These are phyloP conservation scores for Poecilia wingei DNA, from an alignment of 2,797 vertebrate species.

Conservation along the genomic window DNA sequence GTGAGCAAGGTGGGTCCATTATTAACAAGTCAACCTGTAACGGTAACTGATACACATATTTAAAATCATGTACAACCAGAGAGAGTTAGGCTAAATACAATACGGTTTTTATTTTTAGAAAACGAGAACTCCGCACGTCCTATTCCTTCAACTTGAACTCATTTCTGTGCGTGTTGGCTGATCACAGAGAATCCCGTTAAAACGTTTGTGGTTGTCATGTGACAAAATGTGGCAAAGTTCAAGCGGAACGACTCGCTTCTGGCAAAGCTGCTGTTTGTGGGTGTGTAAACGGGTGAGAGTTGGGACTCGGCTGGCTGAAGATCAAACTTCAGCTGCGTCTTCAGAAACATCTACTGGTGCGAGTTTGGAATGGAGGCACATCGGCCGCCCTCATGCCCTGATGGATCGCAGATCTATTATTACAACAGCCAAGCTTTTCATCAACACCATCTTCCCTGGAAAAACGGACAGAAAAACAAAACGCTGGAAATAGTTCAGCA, in stretches of 20 bases:
- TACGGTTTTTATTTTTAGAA: background rate
- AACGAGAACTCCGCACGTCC: background rate
- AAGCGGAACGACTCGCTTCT: background rate
- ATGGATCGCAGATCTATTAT: conserved; percentile 53
- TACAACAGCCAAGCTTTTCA: conserved; percentile 42
- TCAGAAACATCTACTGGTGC: conserved; percentile 56
- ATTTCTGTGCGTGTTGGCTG: background rate
- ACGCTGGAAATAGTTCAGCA: conserved; percentile 51
- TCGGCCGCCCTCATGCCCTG: conserved; percentile 24
- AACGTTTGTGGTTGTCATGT: background rate
- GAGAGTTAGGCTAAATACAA: background rate
- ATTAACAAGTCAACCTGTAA: background rate
- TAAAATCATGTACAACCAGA: background rate
- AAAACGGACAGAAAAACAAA: conserved; percentile 28
- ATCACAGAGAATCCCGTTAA: background rate
- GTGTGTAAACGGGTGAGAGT: background rate
- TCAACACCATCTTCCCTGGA: conserved; percentile 32
- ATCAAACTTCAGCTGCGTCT: conserved; percentile 38
- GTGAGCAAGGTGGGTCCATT: background rate
- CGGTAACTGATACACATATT: background rate
- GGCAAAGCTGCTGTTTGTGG: conserved; percentile 1
- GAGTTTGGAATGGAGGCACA: conserved; percentile 52
- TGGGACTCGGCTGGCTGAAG: conserved; percentile 19
- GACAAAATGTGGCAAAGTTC: background rate
- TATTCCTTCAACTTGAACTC: background rate